Conservation (phyloP, 2,797 vertebrate species). For the Cuculus canorus region DNA sequence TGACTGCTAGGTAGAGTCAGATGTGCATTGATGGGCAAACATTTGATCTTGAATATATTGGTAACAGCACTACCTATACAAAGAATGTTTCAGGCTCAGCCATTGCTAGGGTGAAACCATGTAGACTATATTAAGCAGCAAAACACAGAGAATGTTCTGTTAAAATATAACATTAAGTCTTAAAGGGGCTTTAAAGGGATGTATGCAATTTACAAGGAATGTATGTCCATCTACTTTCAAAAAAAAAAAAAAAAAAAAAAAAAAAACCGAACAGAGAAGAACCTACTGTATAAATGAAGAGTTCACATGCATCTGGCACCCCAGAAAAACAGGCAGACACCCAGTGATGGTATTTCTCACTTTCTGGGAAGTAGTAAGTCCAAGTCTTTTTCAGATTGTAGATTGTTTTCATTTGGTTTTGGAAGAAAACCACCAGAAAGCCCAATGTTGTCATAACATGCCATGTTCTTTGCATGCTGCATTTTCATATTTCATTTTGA, state of each 20-base stretch:
- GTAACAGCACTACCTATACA: not conserved
- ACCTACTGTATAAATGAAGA: not conserved
- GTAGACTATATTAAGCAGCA: not conserved
- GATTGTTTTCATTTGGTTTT: not conserved
- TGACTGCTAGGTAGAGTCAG: not conserved
- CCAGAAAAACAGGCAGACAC: not conserved
- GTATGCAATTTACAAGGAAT: not conserved
- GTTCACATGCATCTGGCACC: not conserved
- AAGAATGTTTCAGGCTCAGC: not conserved
- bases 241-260: not conserved
- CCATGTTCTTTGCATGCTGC: not conserved
- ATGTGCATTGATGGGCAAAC: too few species aligned
- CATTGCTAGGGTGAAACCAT: not conserved
- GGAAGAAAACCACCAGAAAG: not conserved
- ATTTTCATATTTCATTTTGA: not conserved
- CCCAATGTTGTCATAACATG: accelerated
- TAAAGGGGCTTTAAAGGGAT: not conserved
- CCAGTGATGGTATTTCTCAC: not conserved
- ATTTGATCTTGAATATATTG: not conserved
- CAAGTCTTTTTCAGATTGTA: not conserved
- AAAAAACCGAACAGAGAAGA: not conserved
- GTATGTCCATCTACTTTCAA: not conserved
- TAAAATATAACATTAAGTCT: not conserved
- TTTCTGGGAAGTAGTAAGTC: not conserved
- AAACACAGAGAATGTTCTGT: not conserved